Base-by-base conservation (phyloP, 2,113 vertebrate genomes). In the Neolamprologus falcicula region DNA sequence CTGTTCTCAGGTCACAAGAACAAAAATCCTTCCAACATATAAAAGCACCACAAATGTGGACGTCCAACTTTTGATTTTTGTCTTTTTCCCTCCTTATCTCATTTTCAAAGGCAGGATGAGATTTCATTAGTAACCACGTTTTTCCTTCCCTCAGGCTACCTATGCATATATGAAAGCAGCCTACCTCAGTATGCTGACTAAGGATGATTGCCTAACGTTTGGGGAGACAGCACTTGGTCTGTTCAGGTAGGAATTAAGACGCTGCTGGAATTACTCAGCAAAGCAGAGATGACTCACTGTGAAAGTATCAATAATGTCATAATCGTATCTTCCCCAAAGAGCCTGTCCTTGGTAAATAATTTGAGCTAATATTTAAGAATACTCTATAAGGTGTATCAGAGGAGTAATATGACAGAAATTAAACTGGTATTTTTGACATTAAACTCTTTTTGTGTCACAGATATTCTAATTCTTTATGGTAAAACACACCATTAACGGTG, bases 101-200 rank as follows among this genome's bases (percentile, higher is more conserved):
- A 55, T 82, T 82, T 52, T 6, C 82, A 90, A 55, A 63, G 11
- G 24, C 78, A 55, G 42, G n/a, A 63, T 45, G 47, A 63, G 19
- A 71, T 42, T 89, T 85, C 28, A 86, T 57, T 10, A 21, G 24
- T 91, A 92, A 87, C 45, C 61, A 40, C 24, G 66, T 84, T 88
- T 78, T 71, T 24, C n/a, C 71, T 66, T 88, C 68, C 79, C 66
- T 31, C 93, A 99, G 98, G 98, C 98, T 24, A 99, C 98, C 73
- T 99, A 99, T 33, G 96, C 97, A 24, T 99, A 99, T 93, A 99
- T 99, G 99, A 99, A 99, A 97, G 98, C 97, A 45, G 97, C 98
- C 92, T 99, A 98, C 96, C 98, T 99, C 95, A 98, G 97, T 96
- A 99, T 99, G 98, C 97, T 99, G 92, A 97, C 94, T 87, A 86